Evolutionary conservation across 30 jellyfish, hydroid and myxozoan genomes (phyloP).

Genomic region (Aurelia sp.): DNA sequence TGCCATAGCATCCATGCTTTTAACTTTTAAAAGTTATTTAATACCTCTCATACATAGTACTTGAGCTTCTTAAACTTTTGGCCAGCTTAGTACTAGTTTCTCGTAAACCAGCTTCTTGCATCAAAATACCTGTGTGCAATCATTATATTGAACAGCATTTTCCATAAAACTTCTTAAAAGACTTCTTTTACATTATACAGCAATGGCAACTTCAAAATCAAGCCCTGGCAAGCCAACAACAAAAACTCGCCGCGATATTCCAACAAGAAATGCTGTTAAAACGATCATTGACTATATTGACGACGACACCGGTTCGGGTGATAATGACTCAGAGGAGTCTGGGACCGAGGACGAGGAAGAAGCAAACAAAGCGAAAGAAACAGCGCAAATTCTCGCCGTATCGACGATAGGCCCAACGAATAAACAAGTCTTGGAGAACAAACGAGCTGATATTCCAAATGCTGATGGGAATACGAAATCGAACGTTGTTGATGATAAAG

Average conservation of each 20-base stretch:
- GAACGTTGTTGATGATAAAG: not conserved
- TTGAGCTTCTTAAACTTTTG: no score
- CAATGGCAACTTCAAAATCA: not conserved
- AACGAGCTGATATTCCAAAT: not conserved
- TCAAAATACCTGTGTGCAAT: no score
- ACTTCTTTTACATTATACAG: no score
- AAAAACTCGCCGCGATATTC: constrained; percentile 36
- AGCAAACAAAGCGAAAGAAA: constrained; percentile 65
- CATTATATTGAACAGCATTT: no score
- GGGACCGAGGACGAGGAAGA: constrained; percentile 63
- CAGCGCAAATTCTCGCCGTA: constrained; percentile 66
- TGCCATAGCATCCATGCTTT: no score
- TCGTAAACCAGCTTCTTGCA: no score
- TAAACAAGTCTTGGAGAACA: not conserved
- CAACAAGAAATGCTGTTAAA: constrained; percentile 14
- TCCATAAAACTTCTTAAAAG: no score
- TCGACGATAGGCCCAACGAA: constrained; percentile 23
- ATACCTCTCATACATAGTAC: no score
- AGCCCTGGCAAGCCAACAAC: constrained; percentile 24
- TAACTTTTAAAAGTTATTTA: no score
- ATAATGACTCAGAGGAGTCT: constrained; percentile 33
- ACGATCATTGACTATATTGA: constrained; percentile 48
- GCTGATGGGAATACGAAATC: constrained; percentile 1
- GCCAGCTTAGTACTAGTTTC: no score
- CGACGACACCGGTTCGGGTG: constrained; percentile 48